Evolutionary conservation across 2,797 vertebrate species (phyloP), one percentile per base, ranked within the genome.

Genomic region (Taenioides sp.): DNA sequence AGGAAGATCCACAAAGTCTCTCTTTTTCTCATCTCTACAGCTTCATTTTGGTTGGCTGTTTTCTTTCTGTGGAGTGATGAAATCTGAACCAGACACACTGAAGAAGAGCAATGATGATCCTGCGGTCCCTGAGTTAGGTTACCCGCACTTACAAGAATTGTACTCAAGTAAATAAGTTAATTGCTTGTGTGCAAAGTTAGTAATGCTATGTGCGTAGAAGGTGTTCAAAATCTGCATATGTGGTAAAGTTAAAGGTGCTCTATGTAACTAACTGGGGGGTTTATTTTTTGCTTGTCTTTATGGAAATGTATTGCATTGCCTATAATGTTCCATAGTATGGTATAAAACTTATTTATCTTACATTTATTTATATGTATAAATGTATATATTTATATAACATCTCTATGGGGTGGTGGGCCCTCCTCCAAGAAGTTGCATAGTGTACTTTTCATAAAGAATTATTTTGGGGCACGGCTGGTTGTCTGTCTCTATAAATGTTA

Each of bases 1-100:
- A 87, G 59, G 68, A 74, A 75, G 81, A 83, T 78, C 74, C 70
- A 73, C 65, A 80, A 62, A 58, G 47, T 75, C 34, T 74, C 67
- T 67, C 58, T 62, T 62, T 73, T 60, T 69, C 61, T 75, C 59
- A 70, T 58, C 65, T 69, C 49, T 64, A 72, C n/a, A 65, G 61
- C 73, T 64, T 72, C 64, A 72, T 74, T 76, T 80, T 52, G 28
- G 27, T 60, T 10, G 6, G 50, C 70, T 83, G 70, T 78, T 85
- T 82, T 74, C 59, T 74, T 64, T 66, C 69, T 60, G 65, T 54
- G 16, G 68, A 61, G 64, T 70, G 47, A 64, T 67, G 73, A 61
- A 62, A 78, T 65, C 64, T 70, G 27, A 86, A 86, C 71, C 54
- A 34, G 75, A 84, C 70, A 68, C 70, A 77, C 62, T 65, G 28